Conservation (phyloP, 2,888 invertebrate genomes). For the Drosophila hawaiiensis region DNA sequence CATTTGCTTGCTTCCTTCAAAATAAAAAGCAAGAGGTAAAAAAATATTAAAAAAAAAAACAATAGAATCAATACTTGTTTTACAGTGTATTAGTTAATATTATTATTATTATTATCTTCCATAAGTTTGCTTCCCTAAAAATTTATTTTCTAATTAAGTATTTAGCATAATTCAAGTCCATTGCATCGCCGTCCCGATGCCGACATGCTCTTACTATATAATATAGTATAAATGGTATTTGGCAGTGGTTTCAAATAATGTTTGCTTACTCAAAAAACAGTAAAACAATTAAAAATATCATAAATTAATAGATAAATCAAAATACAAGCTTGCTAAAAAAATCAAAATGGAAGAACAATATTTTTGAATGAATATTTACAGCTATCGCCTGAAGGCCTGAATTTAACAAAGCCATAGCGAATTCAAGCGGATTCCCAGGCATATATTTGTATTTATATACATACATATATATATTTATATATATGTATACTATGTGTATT, state of each 20-base stretch:
- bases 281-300: conserved; percentile 20
- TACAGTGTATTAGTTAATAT: conserved; percentile 5
- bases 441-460: conserved; percentile 7
- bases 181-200: conserved; percentile 70
- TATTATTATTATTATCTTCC: conserved; percentile 13
- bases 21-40: neutral
- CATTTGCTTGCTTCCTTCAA: neutral
- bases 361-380: conserved; percentile 72
- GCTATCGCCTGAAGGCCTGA: conserved; percentile 21
- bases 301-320: conserved; percentile 28
- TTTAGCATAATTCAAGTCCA: conserved; percentile 51
- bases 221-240: conserved; percentile 21
- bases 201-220: conserved; percentile 15
- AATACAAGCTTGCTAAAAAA: conserved; percentile 52
- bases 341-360: conserved; percentile 43
- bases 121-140: conserved; percentile 38
- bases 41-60: neutral
- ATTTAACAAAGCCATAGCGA: conserved; percentile 1
- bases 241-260: conserved; percentile 59
- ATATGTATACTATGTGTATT: conserved; percentile 13
- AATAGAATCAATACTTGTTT: conserved; percentile 16
- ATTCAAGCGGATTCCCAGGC: conserved; percentile 14
- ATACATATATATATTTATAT: conserved; percentile 21
- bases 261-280: conserved; percentile 40
- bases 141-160: conserved; percentile 11